Evolutionary conservation across 2,888 invertebrate species (phyloP), one percentile per base, ranked within the genome.

Genomic region (Leptopterna dolabrata): DNA sequence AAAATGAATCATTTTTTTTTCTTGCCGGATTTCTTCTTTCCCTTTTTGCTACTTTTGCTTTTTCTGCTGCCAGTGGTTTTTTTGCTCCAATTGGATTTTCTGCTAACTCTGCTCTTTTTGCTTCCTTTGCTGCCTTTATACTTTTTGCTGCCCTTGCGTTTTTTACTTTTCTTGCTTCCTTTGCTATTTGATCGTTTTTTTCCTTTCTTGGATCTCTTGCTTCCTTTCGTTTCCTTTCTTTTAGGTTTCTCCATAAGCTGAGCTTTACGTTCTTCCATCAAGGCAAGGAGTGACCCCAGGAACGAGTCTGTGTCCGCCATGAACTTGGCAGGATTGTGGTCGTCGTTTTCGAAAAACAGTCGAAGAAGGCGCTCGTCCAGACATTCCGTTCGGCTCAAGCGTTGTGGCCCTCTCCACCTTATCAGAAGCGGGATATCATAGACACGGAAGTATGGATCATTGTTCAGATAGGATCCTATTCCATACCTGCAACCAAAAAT

Each of bases 281-380:
- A n/a, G 29, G 43, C 43, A 4, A 84, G 43, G 71, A 84, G 84
- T 3, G 71, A 71, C n/a, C 84, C 84, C 43, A 84, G 24, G 36
- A 84, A 84, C 6, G 84, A 84, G 24, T 84, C 84, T 3, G 84
- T 84, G 71, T 84, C 84, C 6, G 70, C 84, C 24, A 27, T 41
- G 45, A 84, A 84, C 47, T 73, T 36, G 24, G 9, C 41, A 16
- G 84, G 84, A 27, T 84, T 3, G 70, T 84, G 70, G 24, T 71
- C 70, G 45, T 84, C 84, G 16, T 84, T 43, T 71, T 84, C 84
- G 47, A 84, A 84, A 24, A 84, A 73, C 16, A 84, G 45, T n/a
- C 45, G 36, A 7, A 84, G 70, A 13, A 84, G 84, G 4, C 84
- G 70, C 84, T 70, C 71, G 29, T 84, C 24, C 24, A 84, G 43